Base-by-base conservation (phyloP, 2,888 invertebrate genomes). In the Beris chalybata region DNA sequence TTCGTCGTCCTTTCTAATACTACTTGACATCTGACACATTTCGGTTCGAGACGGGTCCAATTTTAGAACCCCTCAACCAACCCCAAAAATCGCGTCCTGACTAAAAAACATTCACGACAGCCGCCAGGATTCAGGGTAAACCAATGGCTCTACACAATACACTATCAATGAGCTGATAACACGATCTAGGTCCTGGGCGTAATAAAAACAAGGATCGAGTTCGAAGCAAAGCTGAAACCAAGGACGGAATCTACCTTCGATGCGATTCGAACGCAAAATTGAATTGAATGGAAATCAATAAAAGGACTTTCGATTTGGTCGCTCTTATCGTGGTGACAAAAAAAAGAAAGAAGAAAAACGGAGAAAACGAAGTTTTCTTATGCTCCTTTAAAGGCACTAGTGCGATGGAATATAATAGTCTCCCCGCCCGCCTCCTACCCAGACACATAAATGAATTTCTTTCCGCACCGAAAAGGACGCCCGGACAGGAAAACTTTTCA, bases 281-380 rank as follows among this genome's bases (percentile, higher is more conserved):
- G 58, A 58, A 58, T 58, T 58, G 58, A 58, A 58, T 58, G 58
- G n/a, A 58, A 58, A 58, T 58, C 58, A 58, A 58, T 58, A 58
- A 58, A 58, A 58, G 45, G 58, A 45, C 44, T 58, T 58, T 58
- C 22, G 45, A n/a, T 45, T 58, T 22, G 47, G 58, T 58, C 45
- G 47, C 30, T 58, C 58, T 58, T 58, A 58, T 58, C 58, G 45
- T 9, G 9, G 38, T 3, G 38, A 9, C 2, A 38, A 38, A 38
- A 38, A 9, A 38, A 38, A 38, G 9, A 32, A 32, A 5, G 32
- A 5, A 32, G 5, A 38, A 7, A 38, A 38, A 1, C 22, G 22
- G 22, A 3, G 22, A 38, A 38, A 38, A 7, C 38, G 38, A 7
- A 5, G 7, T 38, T 5, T 38, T 5, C 9, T 38, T 38, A 9